Evolutionary conservation across 2,888 invertebrate species (phyloP), one percentile per base, ranked within the genome.

Genomic region (Drosophila rellima): DNA sequence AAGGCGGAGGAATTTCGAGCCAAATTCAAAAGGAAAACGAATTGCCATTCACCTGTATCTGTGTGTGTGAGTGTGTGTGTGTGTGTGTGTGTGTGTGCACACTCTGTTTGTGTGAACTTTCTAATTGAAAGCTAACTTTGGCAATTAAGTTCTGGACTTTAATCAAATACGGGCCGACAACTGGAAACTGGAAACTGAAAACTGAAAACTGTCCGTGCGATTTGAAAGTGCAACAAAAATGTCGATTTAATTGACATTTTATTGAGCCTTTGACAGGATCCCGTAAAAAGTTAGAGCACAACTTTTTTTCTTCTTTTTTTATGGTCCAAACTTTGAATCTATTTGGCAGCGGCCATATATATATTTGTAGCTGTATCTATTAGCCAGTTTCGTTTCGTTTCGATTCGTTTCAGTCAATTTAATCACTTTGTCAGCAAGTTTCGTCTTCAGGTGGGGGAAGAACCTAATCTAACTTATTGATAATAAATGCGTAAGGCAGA

Each of bases 81-180:
- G 57, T 54, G 45, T 29, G 37, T 45, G 55, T 48, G 37, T 55
- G 42, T 50, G 31, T 15, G 35, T 15, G 26, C 39, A 39, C 29
- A 18, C 6, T 66, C 40, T 77, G 48, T 59, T 45, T 71, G 66
- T 68, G 69, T 69, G 67, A 85, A 89, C 73, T 87, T 89, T 85
- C 82, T 87, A 87, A 90, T 87, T 87, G 89, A 90, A 90, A 88
- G 87, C 80, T 70, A 89, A 88, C 89, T 90, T 90, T 85, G 80
- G 79, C 83, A 87, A 87, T 90, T 88, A 88, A 77, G 69, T 52
- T 50, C 67, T 70, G 83, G 75, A 74, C 74, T 76, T 81, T 80
- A 86, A 87, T 86, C 86, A 86, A 86, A 89, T 78, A 68, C 69
- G 52, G 51, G 67, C 48, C 61, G 65, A 65, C 7, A 42, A 62